Evolutionary conservation across 2,888 invertebrate genomes (phyloP), one percentile per base, ranked within the genome.

Genomic region (Erpobdella octoculata): DNA sequence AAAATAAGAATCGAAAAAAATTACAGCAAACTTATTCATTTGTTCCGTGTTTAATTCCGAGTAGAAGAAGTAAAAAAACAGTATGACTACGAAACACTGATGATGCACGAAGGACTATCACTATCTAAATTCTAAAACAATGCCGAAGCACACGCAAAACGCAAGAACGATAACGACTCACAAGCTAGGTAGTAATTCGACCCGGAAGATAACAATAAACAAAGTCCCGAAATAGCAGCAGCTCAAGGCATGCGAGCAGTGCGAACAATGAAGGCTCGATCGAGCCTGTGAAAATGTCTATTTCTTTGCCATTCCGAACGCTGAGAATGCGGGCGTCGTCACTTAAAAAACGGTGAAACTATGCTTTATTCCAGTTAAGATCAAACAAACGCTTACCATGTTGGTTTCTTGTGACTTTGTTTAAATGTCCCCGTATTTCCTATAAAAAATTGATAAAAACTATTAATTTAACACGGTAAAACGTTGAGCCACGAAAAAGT

Each of bases 131-230:
- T n/a, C n/a, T n/a, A n/a, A 53, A 53, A 53, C 53, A 53, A 53
- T 53, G 53, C 21, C 18, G 25, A 53, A 53, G 21, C 53, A 28
- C 53, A 53, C 53, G 6, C 21, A 53, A 53, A 53, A 53, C 53
- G 28, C 6, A 53, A 28, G 53, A 21, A 53, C 53, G 53, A 53
- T 28, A 21, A 53, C 53, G 53, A 53, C 53, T 53, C 28, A 53
- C 53, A 53, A 28, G 53, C 53, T 25, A 53, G 53, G 21, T 53
- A 21, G 53, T 53, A 53, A 53, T 28, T 53, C 53, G 53, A 53
- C 53, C 53, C 53, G 53, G 53, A 53, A 25, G 53, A 53, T 53
- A 53, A 53, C 53, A 53, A 53, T 53, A 53, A 53, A 53, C 53
- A 53, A 53, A 53, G 28, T 53, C 53, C 53, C 12, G 53, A 53